Base-by-base conservation (phyloP, 2,888 invertebrate species). In the Imbricaverruca yamaguchii region DNA sequence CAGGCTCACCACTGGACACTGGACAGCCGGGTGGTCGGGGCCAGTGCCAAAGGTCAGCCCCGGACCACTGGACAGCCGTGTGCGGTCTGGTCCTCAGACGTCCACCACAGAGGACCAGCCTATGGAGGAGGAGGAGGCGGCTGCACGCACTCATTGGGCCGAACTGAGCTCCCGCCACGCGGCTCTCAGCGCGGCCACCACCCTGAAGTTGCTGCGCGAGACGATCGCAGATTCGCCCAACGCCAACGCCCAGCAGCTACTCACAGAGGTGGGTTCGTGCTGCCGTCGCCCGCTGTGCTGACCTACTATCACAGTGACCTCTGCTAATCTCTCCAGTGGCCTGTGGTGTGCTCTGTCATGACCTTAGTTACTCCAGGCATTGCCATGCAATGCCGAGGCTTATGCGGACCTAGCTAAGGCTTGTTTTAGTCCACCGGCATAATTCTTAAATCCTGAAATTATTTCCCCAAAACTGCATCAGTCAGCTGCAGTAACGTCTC, bases 131-230 rank as follows among this genome's bases (percentile, higher is more conserved):
- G 74, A 74, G 23, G 65, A 23, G 18, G 11, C 74, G 53, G 74
- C 39, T 1, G 39, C 11, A 12, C 15, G 39, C 13, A 10, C 53
- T 18, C 18, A 18, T 7, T 74, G 74, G 74, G 53, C n/a, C 53
- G 74, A 74, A 7, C 53, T 74, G 18, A 74, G 74, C 74, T 53
- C 53, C 18, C 74, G 74, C 7, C 74, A 74, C 74, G 74, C 74
- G 39, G 53, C 18, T 4, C 9, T 74, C 53, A 74, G 74, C 53
- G 18, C 53, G 53, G 21, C 74, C 13, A 2, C 6, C 39, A 74
- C 53, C 1, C 74, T 74, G 53, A 53, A 74, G 53, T 18, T 74
- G 53, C 74, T 74, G 6, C n/a, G 23, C 21, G 53, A 18, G 53
- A 74, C 74, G 15, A 53, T 74, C 18, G 18, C 15, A 15, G 74